Evolutionary conservation across 2,113 vertebrate genomes (phyloP), one percentile per base, ranked within the genome.

Genomic region (Epinephelus fuscoguttatus): DNA sequence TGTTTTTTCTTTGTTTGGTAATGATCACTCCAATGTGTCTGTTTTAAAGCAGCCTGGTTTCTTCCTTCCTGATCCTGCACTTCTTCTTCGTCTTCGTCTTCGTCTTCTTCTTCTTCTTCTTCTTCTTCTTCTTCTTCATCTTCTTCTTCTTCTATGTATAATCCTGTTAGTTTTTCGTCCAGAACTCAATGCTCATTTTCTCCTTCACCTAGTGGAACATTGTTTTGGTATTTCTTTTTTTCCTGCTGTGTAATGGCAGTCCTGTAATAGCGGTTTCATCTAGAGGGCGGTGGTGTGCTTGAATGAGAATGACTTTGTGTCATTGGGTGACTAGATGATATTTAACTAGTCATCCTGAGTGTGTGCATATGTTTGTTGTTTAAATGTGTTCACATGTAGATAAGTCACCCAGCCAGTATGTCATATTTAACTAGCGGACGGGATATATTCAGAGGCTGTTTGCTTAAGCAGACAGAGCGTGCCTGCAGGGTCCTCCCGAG

Each of bases 391-490:
- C 68, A 30, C 70, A 85, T 86, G 63, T 84, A 79, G 78, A 81
- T 53, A 50, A 72, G 66, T 78, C 60, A 21, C 15, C 6, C 19
- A 23, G n/a, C 27, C 62, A 18, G 72, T 68, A 47, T 79, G 78
- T 84, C 76, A 80, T 88, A 75, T 90, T 88, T 81, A 86, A 88
- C 80, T 17, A 88, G 85, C 0, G 4, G 61, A 80, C 49, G 21
- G 62, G 86, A 73, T 80, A 47, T 59, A 11, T 78, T 78, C 15
- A 6, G 3, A 30, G 47, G 19, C 2, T 91, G 84, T 91, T 91
- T 91, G 87, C 81, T 69, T 82, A 87, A 84, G 83, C 76, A 64
- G 88, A 53, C 30, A 3, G 78, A 49, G 76, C 81, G 71, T 91
- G 89, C 57, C 80, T 82, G 61, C 72, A 52, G 45, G 76, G 45